Percentiles rank a stretch among this genome's conserved stretches.
Evolutionary conservation across 35 echinoderm and acorn worm species (phyloP).

Genomic region (Ophiothrix spiculata): DNA sequence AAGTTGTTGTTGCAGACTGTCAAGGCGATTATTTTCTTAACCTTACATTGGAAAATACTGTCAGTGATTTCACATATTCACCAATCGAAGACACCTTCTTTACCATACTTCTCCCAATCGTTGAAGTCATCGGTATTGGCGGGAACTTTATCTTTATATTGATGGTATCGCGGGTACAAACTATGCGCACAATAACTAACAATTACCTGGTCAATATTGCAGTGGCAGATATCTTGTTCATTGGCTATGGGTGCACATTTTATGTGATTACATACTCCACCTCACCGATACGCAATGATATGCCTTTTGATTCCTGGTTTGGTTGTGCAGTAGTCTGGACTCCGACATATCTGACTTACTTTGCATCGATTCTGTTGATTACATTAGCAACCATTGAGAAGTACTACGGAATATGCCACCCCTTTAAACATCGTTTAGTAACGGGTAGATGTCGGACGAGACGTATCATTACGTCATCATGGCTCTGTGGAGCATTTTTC

Average conservation of each 20-base stretch:
- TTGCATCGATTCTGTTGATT: not conserved
- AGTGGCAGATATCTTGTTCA: not conserved
- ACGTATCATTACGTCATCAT: not conserved
- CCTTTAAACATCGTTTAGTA: not conserved
- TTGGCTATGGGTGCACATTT: not conserved
- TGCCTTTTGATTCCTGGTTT: not conserved
- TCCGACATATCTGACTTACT: not conserved
- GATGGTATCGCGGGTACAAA: not conserved
- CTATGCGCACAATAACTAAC: not conserved
- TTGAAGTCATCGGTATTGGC: not conserved
- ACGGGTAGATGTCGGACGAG: not conserved
- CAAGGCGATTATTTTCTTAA: no score
- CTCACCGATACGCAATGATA: not conserved
- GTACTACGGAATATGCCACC: slow-evolving; percentile 9
- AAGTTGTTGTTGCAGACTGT: no score
- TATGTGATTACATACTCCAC: not conserved
- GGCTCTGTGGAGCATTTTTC: not conserved
- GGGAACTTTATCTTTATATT: not conserved
- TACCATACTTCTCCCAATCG: not conserved
- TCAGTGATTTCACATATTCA: no score
- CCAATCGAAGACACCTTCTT: not conserved
- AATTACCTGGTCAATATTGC: not conserved
- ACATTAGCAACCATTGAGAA: not conserved
- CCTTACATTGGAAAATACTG: no score
- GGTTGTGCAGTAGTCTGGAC: not conserved